A percentile compares a stretch with the other conserved stretches of the same genome.
phyloP scores from a whole-genome alignment of 2,888 invertebrate species.

The Lottia gigantea region DNA sequence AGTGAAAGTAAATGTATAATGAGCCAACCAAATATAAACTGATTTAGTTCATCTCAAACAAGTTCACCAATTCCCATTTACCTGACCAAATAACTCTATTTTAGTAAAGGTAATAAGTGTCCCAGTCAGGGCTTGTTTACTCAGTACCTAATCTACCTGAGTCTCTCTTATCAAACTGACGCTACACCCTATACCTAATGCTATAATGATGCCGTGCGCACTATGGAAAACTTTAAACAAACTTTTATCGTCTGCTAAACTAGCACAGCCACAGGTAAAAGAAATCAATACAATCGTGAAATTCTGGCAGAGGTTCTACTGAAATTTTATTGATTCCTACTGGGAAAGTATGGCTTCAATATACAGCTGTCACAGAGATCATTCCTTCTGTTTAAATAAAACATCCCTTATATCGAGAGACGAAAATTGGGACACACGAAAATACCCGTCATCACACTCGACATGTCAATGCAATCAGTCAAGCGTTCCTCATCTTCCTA shows the following conservation, averaged over 20 bases:
- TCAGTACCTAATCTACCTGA: slow-evolving; percentile 8
- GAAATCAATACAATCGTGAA: slow-evolving; percentile 7
- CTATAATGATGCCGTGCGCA: neutral
- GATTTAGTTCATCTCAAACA: neutral
- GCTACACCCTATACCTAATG: neutral
- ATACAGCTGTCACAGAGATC: slow-evolving; percentile 16
- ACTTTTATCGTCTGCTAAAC: slow-evolving; percentile 10
- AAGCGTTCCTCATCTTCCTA: neutral
- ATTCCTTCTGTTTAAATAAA: slow-evolving; percentile 19
- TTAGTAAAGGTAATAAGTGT: slow-evolving; percentile 2
- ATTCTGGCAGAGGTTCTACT: slow-evolving; percentile 9
- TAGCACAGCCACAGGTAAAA: neutral
- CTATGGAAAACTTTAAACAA: neutral
- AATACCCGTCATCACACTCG: neutral
- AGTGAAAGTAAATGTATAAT: no score
- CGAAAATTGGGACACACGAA: slow-evolving; percentile 3
- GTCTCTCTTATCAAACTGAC: slow-evolving; percentile 1
- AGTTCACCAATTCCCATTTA: slow-evolving; percentile 7
- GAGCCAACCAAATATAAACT: no score
- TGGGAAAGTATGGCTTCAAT: neutral
- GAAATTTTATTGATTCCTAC: slow-evolving; percentile 8
- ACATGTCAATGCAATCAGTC: slow-evolving; percentile 5
- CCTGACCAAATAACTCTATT: slow-evolving; percentile 10
- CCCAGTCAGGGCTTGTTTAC: slow-evolving; percentile 9
- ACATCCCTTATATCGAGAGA: neutral